Evolutionary conservation across 2,797 vertebrate genomes (phyloP), one percentile per base, ranked within the genome.

Genomic region (Gouania willdenowi): DNA sequence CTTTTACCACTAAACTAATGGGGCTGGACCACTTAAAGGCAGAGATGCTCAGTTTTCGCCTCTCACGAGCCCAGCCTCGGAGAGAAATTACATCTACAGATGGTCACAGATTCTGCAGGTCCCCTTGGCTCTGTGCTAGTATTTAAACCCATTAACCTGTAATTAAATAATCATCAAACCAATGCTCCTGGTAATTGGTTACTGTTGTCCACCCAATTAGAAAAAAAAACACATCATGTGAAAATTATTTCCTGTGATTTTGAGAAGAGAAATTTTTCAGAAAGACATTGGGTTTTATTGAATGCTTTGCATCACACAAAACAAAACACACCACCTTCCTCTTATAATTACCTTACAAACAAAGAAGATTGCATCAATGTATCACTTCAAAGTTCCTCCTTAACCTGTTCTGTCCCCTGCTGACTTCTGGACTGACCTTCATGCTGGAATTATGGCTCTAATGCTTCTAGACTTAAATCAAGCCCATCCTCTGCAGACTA

Each of bases 361-460:
- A n/a, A n/a, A n/a, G n/a, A n/a, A n/a, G n/a, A n/a, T n/a, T 18
- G 44, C 51, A 83, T 80, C 62, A 64, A 81, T 85, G 77, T 85
- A 66, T 35, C 12, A 29, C 58, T 18, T 36, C 43, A 65, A 70
- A 65, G 40, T 61, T 31, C 37, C 43, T 26, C 34, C 30, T 55
- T 45, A 41, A 43, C 33, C 20, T 36, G 41, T 26, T 46, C 13
- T 27, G n/a, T 6, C 19, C 33, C 61, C 45, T 34, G 36, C 24
- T 10, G 41, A 60, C 47, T 63, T 35, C 38, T 23, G 21, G 54
- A 30, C 20, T 83, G 79, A 83, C 84, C 81, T 82, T 65, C 62
- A 66, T 51, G 48, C 55, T 57, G 46, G 67, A 65, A 66, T 71
- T 38, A 30, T 57, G 57, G 66, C 61, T 71, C 67, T 79, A 79